Evolutionary conservation across 64 coral and sea anemone species (phyloP), one percentile per base, ranked within the genome.

Genomic region (Pachyseris speciosa): DNA sequence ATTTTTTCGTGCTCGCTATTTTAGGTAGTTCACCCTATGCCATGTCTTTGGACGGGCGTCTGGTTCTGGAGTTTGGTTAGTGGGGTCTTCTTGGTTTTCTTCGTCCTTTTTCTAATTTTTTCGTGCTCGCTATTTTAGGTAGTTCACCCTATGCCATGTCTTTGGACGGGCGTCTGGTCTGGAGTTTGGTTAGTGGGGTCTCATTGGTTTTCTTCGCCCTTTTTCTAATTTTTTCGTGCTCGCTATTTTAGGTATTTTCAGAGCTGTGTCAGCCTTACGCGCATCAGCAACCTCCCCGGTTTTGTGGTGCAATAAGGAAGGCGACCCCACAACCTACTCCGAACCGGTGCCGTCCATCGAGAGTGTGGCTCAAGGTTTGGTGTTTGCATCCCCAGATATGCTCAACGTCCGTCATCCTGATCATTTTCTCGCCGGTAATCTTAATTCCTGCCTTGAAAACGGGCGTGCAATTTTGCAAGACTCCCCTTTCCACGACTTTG

Each of bases 331-430:
- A 34, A 70, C 29, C 67, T 70, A 40, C 30, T 32, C 67, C 67
- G 67, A 3, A 70, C 67, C 67, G 37, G 30, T 70, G 9, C 65
- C 65, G 65, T 17, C 67, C 29, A 40, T 70, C 37, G 0, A 70
- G 26, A 70, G 67, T 70, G 67, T 70, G 16, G 67, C 67, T 70
- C 67, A 70, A 70, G 67, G 67, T 34, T 70, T 70, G 20, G 67
- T 70, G 29, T 40, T 70, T 70, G 67, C 67, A 26, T 70, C 67
- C 67, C 37, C 67, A 4, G 67, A 70, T 40, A 70, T 24, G 20
- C 67, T 70, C 29, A 34, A 34, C 29, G 16, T 70, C 37, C 24
- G 67, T 34, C 24, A 3, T 70, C 67, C 67, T 40, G 67, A 70
- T 40, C 67, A 70, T 70, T 70, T 70, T 70, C 67, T 32, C 67